Base-by-base conservation (phyloP, 2,113 vertebrate species). In the Hemibates koningsi region DNA sequence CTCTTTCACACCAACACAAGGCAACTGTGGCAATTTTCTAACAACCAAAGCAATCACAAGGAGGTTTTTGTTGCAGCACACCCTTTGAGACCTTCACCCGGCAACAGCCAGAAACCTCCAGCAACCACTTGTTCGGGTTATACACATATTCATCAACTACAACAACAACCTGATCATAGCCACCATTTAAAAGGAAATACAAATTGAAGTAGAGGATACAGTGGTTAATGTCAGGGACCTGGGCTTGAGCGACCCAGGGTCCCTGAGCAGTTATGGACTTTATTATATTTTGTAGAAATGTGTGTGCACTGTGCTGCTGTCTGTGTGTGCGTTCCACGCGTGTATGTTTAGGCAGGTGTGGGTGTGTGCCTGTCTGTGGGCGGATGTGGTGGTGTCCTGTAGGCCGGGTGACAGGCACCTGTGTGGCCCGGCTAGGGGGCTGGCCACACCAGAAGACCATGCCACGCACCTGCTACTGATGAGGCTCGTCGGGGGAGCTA, bases 311-410 rank as follows among this genome's bases (percentile, higher is more conserved):
- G 16, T 6, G 59, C 29, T 63, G 59, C 29, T 34, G 16, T 19
- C 59, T 34, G 16, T 19, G 0, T 61, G 59, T 59, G 56, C 1
- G 1, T 29, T 29, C 24, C 7, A 16, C 7, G 1, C 1, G 1
- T 61, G 59, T 34, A 34, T 63, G 59, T 34, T 34, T 63, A 63
- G 16, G 29, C 16, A 63, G 29, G 16, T 19, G 29, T 6, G 29
- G 29, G 16, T 63, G 59, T 63, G 29, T 63, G 59, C 29, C 5
- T 34, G 57, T 59, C 21, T 14, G 21, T 57, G 54, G 21, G 12
- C 4, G 4, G 12, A 14, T 57, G 54, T 8, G 54, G 54, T 57
- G 21, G 12, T 57, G 21, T 27, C 21, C 6, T 56, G 53, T 54
- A 59, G 14, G 56, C 27, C 7, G 0, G 27, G 13, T 59, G 56